phyloP scores from a whole-genome alignment of 2,888 invertebrate species.

The Embidobia sp. region DNA sequence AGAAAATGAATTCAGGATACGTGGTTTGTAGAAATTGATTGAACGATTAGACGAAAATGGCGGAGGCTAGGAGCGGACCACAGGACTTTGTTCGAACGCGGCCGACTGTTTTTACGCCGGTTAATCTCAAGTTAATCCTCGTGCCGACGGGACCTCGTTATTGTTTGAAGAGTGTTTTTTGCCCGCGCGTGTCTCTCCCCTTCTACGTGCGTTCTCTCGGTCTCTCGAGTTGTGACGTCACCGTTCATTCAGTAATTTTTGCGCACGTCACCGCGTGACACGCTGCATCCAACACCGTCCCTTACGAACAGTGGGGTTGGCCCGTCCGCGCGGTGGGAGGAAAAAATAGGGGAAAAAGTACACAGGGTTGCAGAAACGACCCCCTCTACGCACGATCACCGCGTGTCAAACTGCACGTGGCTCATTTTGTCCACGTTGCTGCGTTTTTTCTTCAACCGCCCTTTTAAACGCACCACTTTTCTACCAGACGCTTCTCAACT shows the following conservation, averaged over 20 bases:
- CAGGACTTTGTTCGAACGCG: too few relatives aligned
- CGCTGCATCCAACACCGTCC: slow-evolving; percentile 69
- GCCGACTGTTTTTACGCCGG: too few relatives aligned
- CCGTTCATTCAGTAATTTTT: slow-evolving; percentile 82
- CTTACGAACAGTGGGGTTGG: slow-evolving; percentile 70
- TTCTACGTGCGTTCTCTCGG: slow-evolving; percentile 48
- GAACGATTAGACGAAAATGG: too few relatives aligned
- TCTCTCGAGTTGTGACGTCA: slow-evolving; percentile 76
- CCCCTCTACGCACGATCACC: slow-evolving; percentile 79
- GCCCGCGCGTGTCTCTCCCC: slow-evolving; percentile 41
- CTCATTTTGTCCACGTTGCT: slow-evolving; percentile 80
- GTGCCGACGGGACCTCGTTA: slow-evolving; percentile 32
- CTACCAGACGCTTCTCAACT: too few relatives aligned
- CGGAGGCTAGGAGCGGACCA: too few relatives aligned
- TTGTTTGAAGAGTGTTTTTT: slow-evolving; percentile 55
- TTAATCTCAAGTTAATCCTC: slow-evolving; percentile 24
- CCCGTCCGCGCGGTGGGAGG: slow-evolving; percentile 75
- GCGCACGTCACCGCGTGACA: slow-evolving; percentile 78
- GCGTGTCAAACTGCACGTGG: slow-evolving; percentile 81
- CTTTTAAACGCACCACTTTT: background rate
- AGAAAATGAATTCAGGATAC: too few relatives aligned
- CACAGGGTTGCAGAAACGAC: slow-evolving; percentile 67
- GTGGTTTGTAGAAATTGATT: too few relatives aligned
- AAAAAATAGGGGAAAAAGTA: slow-evolving; percentile 78
- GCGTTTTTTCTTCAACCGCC: slow-evolving; percentile 7